Evolutionary conservation across 2,797 vertebrate species (phyloP).

Genomic region (Myotis daubentonii): DNA sequence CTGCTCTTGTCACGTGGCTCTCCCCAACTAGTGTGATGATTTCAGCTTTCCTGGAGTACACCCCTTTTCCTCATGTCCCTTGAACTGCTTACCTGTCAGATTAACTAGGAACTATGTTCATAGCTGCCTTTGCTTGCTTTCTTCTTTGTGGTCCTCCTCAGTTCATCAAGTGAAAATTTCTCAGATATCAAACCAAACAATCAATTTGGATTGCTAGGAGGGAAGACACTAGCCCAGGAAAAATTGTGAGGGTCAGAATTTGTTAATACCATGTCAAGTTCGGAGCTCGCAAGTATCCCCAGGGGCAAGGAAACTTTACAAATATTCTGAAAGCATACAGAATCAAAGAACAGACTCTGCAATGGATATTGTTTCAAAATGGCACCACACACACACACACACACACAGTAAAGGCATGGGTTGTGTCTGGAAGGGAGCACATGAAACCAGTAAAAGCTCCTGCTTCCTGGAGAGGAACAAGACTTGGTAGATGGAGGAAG

Average conservation of each 20-base stretch:
- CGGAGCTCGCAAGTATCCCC: conserved; percentile 23
- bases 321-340: conserved; percentile 60
- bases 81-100: conserved; percentile 41
- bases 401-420: neutral
- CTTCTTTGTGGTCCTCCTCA: conserved; percentile 32
- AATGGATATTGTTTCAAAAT: conserved; percentile 50
- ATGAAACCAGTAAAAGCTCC: neutral
- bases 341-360: neutral
- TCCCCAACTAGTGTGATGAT: neutral
- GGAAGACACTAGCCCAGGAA: conserved; percentile 53
- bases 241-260: conserved; percentile 38
- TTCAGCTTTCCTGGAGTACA: conserved; percentile 7
- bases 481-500: neutral
- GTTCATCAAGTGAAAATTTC: neutral
- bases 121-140: conserved; percentile 34
- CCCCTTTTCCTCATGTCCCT: neutral
- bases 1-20: neutral
- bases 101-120: conserved; percentile 74
- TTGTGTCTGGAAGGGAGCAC: neutral
- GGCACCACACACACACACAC: neutral
- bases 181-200: conserved; percentile 63
- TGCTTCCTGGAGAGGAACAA: neutral
- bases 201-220: conserved; percentile 5
- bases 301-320: neutral
- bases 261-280: conserved; percentile 59